Base-by-base conservation (phyloP, 64 coral and sea anemone species). In the Montipora sp. region DNA sequence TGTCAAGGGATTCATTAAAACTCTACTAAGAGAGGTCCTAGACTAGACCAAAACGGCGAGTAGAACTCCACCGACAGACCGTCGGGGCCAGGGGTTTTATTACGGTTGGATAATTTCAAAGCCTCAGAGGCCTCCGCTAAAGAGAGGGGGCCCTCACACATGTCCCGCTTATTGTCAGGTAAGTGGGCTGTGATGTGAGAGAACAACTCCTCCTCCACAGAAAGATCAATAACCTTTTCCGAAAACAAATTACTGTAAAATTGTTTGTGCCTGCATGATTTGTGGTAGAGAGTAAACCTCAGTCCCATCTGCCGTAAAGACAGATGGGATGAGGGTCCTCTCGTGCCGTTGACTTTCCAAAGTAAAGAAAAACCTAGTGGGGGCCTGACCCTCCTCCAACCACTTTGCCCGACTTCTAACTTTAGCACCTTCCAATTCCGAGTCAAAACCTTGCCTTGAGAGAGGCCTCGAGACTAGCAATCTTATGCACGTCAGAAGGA, bases 61-160 rank as follows among this genome's bases (percentile, higher is more conserved):
- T 89, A 93, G 47, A 93, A 93, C 3, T 89, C 51, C 4, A 93
- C 48, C 0, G 92, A n/a, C 0, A 94, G 59, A 1, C 92, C 86
- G 36, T 94, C 92, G 6, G 48, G 51, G 0, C 92, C 86, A 0
- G 77, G 92, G 0, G 92, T 60, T 20, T 89, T 89, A 12, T 18
- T 53, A 7, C 19, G 5, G 4, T 67, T 15, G 3, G 80, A 14
- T 3, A 3, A 15, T 3, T 73, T 73, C 14, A 80, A 3, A 5
- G 92, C 84, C 27, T 51, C 20, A 8, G 27, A 53, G 20, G 80
- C 43, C 50, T 89, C 92, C 5, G 50, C 61, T 4, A 75, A 3
- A 8, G 76, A 69, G 16, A 88, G 53, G 45, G 11, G 14, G 1
- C 75, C 19, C 78, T 88, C 84, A 48, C 83, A 70, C 12, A 8